Evolutionary conservation across 2,797 vertebrate species (phyloP).

Genomic region (Urocyon cinereoargenteus): DNA sequence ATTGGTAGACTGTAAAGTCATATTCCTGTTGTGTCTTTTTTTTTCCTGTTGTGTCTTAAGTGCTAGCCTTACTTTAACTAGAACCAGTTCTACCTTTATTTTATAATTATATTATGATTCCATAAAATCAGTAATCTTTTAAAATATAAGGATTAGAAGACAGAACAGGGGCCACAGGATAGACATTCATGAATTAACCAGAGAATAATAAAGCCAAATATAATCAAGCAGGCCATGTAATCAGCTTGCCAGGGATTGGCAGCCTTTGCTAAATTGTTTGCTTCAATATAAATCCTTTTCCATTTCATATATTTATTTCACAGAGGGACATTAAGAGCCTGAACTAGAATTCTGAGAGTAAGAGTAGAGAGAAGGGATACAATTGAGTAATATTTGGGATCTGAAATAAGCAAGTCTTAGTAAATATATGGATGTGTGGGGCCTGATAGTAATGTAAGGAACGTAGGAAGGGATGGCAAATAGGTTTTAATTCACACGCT

Average conservation of each 20-base stretch:
- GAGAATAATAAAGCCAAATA: constrained; percentile 30
- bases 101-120: neutral
- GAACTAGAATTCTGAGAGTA: constrained; percentile 10
- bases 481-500: constrained; percentile 18
- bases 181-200: neutral
- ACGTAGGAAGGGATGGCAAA: neutral
- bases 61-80: constrained; percentile 36
- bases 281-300: neutral
- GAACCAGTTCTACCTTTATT: neutral
- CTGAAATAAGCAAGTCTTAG: constrained; percentile 41
- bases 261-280: constrained; percentile 32
- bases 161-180: neutral
- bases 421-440: neutral
- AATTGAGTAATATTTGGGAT: neutral
- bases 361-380: neutral
- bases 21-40: neutral
- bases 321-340: neutral
- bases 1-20: neutral
- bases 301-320: neutral
- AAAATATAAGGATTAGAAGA: constrained; percentile 37
- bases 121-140: neutral
- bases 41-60: neutral
- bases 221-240: constrained; percentile 18
- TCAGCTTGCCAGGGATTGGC: neutral
- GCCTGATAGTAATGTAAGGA: neutral